Percentiles rank a stretch among this genome's conserved stretches.
Conservation (phyloP, 2,888 invertebrate genomes). For the Habrosyne pyritoides region DNA sequence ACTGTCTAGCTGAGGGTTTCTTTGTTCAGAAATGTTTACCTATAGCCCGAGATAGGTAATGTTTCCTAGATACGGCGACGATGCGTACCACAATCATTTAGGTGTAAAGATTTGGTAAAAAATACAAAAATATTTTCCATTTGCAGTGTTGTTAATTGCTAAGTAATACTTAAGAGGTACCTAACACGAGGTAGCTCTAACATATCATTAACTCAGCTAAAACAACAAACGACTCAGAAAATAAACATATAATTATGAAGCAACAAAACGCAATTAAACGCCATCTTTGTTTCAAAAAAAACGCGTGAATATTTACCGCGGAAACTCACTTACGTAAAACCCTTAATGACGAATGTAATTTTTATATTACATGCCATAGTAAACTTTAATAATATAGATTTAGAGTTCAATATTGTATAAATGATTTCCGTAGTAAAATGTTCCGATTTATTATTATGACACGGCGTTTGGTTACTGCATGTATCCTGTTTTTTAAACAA, state of each 20-base stretch:
- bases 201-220: background rate
- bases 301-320: slow-evolving; percentile 2
- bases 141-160: background rate
- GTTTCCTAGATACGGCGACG: too few relatives aligned
- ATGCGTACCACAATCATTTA: too few relatives aligned
- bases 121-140: too few relatives aligned
- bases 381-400: background rate
- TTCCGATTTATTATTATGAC: background rate
- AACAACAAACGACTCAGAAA: background rate
- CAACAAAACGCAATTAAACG: slow-evolving; percentile 4
- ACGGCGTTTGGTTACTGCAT: slow-evolving; percentile 4
- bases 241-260: slow-evolving; percentile 7
- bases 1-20: too few relatives aligned
- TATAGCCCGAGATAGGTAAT: too few relatives aligned
- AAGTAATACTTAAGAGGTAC: background rate
- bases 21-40: too few relatives aligned
- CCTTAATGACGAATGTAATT: background rate
- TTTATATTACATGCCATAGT: background rate
- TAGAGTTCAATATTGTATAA: background rate
- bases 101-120: too few relatives aligned
- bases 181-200: background rate
- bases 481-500: slow-evolving; percentile 1
- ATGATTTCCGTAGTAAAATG: background rate
- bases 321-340: background rate
- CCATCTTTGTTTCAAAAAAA: slow-evolving; percentile 4